Evolutionary conservation across 2,888 invertebrate species (phyloP), one percentile per base, ranked within the genome.

Genomic region (Oegoconia quadripuncta): DNA sequence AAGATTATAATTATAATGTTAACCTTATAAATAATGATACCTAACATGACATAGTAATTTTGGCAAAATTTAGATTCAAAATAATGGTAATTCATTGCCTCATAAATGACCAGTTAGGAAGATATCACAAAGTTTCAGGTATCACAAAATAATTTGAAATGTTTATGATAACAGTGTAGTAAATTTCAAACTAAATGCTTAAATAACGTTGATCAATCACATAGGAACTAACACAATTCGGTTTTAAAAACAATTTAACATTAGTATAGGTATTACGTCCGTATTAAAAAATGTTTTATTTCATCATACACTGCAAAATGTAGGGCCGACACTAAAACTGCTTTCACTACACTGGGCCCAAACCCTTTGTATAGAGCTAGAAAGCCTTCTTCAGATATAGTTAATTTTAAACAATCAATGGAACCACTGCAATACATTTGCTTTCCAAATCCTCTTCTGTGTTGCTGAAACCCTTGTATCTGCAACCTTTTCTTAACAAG

Each of bases 221-320:
- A n/a, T n/a, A 22, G 22, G 22, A 13, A 13, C 27, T 27, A 4
- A 13, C 17, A 26, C 32, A 35, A 33, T 20, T 33, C 20, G 23
- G 22, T 39, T 18, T 39, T 39, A 27, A 13, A 7, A 6, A 27
- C 13, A 2, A 27, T 5, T 13, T 9, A 23, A 23, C 3, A 6
- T 23, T n/a, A n/a, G n/a, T 8, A 13, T 27, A 12, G 14, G 13
- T 8, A 14, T 12, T 27, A 14, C 7, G 6, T 13, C 12, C 27
- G 12, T 12, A 12, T 6, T 27, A 84, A 64, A 11, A 73, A 49
- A 52, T 74, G 51, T 55, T 84, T 86, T 23, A 90, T 83, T 82
- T 94, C 92, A 86, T 98, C 97, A 84, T 97, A 99, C 52, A 93
- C 89, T 54, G 94, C 92, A 84, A 99, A 98, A 79, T 96, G 93